phyloP scores from a whole-genome alignment of 2,888 invertebrate species.

The Gastrophysa polygoni region DNA sequence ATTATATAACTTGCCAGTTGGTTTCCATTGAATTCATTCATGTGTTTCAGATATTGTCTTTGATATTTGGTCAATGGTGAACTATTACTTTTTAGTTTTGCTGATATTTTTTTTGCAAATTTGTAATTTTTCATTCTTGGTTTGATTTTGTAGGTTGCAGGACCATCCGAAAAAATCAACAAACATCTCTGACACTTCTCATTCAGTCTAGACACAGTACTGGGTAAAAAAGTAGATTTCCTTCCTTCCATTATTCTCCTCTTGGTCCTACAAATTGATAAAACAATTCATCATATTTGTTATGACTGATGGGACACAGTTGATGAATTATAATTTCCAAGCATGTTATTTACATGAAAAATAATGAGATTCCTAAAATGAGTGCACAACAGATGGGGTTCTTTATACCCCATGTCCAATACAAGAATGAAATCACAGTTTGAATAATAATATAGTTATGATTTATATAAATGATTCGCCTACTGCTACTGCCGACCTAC shows the following conservation, averaged over 20 bases:
- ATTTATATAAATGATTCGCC: no score
- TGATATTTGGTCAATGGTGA: constrained; percentile 30
- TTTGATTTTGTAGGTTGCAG: constrained; percentile 28
- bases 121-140: constrained; percentile 21
- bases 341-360: no score
- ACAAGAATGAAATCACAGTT: no score
- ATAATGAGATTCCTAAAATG: no score
- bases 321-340: no score
- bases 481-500: no score
- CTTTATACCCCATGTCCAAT: no score
- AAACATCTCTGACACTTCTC: constrained; percentile 31
- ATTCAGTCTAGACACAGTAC: constrained; percentile 17
- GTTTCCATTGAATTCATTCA: constrained; percentile 25
- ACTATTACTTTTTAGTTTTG: constrained; percentile 19
- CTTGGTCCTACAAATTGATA: constrained; percentile 24
- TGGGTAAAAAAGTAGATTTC: constrained; percentile 21
- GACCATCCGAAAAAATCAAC: constrained; percentile 29
- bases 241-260: constrained; percentile 29
- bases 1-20: constrained; percentile 24
- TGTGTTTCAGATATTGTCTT: constrained; percentile 23
- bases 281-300: no score
- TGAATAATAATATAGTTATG: no score
- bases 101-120: constrained; percentile 27
- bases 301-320: no score
- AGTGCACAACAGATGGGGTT: no score